Conservation (phyloP, 1,140 invertebrate species). For the Tribolium madens region DNA sequence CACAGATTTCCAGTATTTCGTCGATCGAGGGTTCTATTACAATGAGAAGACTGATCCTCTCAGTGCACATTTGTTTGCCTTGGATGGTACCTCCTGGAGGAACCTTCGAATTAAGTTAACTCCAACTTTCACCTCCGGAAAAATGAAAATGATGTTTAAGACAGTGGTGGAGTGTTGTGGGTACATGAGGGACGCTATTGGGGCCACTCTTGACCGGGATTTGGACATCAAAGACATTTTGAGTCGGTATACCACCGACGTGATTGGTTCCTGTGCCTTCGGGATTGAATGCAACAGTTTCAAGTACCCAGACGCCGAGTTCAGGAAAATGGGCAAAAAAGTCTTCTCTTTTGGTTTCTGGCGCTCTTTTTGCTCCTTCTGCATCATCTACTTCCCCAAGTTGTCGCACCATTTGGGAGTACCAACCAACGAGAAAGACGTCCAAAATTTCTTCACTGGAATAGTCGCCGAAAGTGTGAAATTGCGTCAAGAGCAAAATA, state of each 20-base stretch:
- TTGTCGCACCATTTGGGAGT: constrained; percentile 20
- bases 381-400: constrained; percentile 15
- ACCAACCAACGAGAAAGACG: constrained; percentile 42
- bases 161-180: constrained; percentile 46
- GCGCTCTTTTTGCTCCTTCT: not conserved
- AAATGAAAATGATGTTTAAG: constrained; percentile 67
- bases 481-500: constrained; percentile 65
- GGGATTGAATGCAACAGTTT: constrained; percentile 67
- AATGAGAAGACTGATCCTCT: constrained; percentile 67
- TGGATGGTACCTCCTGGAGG: constrained; percentile 67
- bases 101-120: constrained; percentile 66
- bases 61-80: constrained; percentile 66
- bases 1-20: constrained; percentile 68
- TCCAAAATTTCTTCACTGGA: constrained; percentile 66
- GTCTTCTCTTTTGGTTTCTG: constrained; percentile 69
- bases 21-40: constrained; percentile 65
- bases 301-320: constrained; percentile 22
- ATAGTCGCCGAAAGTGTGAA: constrained; percentile 66
- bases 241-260: not conserved
- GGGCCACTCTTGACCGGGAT: not conserved
- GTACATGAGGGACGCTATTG: constrained; percentile 65
- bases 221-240: constrained; percentile 13
- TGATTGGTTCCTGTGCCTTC: constrained; percentile 61
- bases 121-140: constrained; percentile 68
- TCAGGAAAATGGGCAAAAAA: constrained; percentile 24